Evolutionary conservation across 2,797 vertebrate genomes (phyloP), one percentile per base, ranked within the genome.

Genomic region (Macroramphosus scolopax): DNA sequence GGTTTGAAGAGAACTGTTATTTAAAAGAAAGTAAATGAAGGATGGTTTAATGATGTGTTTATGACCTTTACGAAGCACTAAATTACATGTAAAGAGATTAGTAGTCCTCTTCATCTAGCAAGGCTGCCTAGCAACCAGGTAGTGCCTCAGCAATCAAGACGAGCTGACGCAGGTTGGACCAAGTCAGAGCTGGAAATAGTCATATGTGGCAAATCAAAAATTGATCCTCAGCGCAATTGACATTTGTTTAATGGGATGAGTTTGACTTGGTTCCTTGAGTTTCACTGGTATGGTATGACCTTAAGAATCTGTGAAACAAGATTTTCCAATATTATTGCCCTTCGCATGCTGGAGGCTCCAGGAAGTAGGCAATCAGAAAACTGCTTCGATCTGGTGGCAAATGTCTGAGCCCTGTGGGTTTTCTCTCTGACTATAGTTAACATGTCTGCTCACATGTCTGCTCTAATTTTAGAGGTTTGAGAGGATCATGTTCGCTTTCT

Each of bases 111-210:
- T 77, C 77, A 70, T 58, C 39, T 15, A 26, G 44, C 36, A 20
- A 13, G 37, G 73, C 59, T 86, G 84, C 86, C 28, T 83, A 78
- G 84, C 80, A 86, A 85, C 84, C 77, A 83, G 75, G 76, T 75
- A 58, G 47, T 2, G 5, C 53, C 55, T 64, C 59, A 49, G 59
- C 26, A 49, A 72, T 49, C 26, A 48, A 52, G 45, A 52, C 2
- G 9, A 50, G 47, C 41, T 40, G 37, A 42, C 34, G 20, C 31
- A 50, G 29, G 24, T 52, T 34, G 44, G 22, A 28, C 41, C 15
- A 36, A 46, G 48, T 54, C 7, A 44, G 55, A 26, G 33, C 57
- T 71, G 44, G 51, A 50, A 54, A 48, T 36, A 39, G 36, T 62
- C 15, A 11, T 20, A 30, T n/a, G n/a, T 33, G 17, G 22, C 5